Evolutionary conservation across 2,888 invertebrate species (phyloP).

Genomic region (Drosophila cracens): DNA sequence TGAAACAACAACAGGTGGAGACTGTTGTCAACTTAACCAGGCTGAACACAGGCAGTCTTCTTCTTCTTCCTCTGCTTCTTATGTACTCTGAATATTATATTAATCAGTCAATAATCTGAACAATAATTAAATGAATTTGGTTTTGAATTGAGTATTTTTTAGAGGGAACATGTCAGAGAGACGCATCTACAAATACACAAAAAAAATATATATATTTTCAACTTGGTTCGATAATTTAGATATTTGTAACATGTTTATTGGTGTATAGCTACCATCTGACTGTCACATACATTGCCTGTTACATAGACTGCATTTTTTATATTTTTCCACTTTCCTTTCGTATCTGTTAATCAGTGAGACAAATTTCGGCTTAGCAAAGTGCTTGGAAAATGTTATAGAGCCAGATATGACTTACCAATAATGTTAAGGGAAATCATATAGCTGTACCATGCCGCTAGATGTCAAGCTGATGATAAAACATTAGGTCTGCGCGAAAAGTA

Average conservation of each 20-base stretch:
- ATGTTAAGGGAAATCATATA: neutral
- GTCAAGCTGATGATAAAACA: neutral
- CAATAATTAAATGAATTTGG: neutral
- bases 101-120: neutral
- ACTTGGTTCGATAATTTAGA: neutral
- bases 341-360: accelerated
- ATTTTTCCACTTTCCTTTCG: neutral
- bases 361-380: neutral
- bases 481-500: neutral
- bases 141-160: neutral
- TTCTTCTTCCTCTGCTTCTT: neutral
- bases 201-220: neutral
- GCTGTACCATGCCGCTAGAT: neutral
- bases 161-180: neutral
- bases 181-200: neutral
- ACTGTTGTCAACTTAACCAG: constrained; percentile 49
- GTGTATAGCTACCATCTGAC: no score
- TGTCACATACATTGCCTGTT: neutral
- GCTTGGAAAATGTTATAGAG: neutral
- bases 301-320: neutral
- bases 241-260: neutral
- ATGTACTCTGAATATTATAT: constrained; percentile 48
- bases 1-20: constrained; percentile 24
- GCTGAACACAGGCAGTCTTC: constrained; percentile 7
- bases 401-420: neutral